Evolutionary conservation across 2,888 invertebrate genomes (phyloP), one percentile per base, ranked within the genome.

Genomic region (Stegana nigrithorax): DNA sequence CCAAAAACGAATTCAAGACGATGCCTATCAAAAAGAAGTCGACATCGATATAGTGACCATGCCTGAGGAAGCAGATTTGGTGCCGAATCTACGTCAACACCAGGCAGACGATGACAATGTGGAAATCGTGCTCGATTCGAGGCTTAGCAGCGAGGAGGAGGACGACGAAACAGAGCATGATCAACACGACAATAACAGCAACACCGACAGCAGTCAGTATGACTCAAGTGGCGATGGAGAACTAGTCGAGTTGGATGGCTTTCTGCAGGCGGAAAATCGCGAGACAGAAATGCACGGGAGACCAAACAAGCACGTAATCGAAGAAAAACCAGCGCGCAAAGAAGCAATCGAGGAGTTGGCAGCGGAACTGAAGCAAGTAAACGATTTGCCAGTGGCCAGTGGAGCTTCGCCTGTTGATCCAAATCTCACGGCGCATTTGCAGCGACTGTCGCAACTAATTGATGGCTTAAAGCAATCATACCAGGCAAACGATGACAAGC

Each of bases 361-460:
- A 21, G 60, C 64, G 1, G 64, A 69, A 25, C 47, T 69, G 1
- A 69, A 67, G 14, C 60, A 72, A 5, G 57, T 29, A 21, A 60
- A 17, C 27, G 12, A n/a, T 39, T 29, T 45, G 26, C 26, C 42
- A 10, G 17, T 55, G 17, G 21, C 21, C 1, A 17, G 53, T 1
- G 14, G 26, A 21, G 12, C 59, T 14, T 67, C 71, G 0, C 57
- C 72, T 25, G 77, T 85, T 14, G 84, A 85, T 74, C 83, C 83
- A 2, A 80, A 74, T 10, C 62, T 86, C 8, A 82, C 83, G 1
- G 81, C 81, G 2, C 86, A 86, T 59, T 65, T 86, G 27, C 86
- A 86, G 65, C 72, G 85, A 10, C 61, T 86, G 0, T 82, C 86
- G 0, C 86, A 86, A 59, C 59, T 86, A 3, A 82, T 86, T 55